Evolutionary conservation across 2,113 vertebrate genomes (phyloP).

Genomic region (Prolemur simus): DNA sequence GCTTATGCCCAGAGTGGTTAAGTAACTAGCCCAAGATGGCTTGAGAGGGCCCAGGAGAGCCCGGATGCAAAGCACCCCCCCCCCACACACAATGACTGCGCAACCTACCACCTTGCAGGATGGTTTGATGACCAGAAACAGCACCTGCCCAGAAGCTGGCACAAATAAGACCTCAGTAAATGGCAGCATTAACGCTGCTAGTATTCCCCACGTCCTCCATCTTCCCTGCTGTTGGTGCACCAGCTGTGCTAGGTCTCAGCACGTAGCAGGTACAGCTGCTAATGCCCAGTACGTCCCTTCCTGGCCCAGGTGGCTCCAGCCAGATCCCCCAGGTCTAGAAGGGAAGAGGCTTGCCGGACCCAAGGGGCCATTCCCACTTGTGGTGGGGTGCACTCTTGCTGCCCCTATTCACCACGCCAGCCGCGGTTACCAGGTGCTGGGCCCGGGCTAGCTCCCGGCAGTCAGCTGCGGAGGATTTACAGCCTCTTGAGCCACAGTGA

Average conservation of each 20-base stretch:
- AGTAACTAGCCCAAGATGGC: background rate
- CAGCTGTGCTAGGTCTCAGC: background rate
- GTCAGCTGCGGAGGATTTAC: slow-evolving; percentile 63
- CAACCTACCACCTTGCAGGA: no score
- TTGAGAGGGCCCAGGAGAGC: background rate
- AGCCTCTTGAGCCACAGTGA: slow-evolving; percentile 45
- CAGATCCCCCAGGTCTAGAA: background rate
- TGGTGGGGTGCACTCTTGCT: rapidly evolving
- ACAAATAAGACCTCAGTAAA: background rate
- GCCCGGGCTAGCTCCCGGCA: background rate
- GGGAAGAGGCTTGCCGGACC: background rate
- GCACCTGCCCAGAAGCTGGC: background rate
- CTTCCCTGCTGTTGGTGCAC: background rate
- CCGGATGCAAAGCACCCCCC: background rate
- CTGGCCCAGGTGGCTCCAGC: background rate
- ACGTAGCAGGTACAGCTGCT: background rate
- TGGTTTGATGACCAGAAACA: background rate
- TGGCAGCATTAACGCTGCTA: background rate
- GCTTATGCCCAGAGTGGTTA: background rate
- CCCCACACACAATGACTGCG: rapidly evolving
- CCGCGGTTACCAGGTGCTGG: background rate
- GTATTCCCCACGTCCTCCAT: background rate
- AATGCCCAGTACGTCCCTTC: background rate
- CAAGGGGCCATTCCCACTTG: background rate
- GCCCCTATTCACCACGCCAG: background rate